Base-by-base conservation (phyloP, 2,888 invertebrate genomes). In the Apotomis capreana region DNA sequence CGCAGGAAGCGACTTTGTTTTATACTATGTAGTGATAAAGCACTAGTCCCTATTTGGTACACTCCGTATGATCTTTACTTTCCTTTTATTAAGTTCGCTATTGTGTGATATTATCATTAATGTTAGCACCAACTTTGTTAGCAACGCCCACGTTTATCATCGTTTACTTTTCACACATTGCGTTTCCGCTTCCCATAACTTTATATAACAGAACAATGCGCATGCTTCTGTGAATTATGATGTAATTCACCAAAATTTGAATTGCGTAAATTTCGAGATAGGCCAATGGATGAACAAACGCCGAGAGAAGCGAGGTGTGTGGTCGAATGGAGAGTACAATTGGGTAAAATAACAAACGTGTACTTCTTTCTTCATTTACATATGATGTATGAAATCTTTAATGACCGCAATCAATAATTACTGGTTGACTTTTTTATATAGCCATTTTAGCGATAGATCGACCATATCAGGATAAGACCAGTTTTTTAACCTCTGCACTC, bases 141-240 rank as follows among this genome's bases (percentile, higher is more conserved):
- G 55, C 65, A 57, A 55, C 57, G 13, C 65, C 65, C 55, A 65
- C 61, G 12, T 26, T 65, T 55, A 46, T 6, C 40, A 40, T 40
- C 40, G 37, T 59, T 59, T 64, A 44, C 44, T 46, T 44, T 36
- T 44, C 36, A 46, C 46, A 46, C 44, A 55, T 5, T 3, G 36
- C 64, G 63, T 26, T 57, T 65, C 65, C 65, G 55, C 5, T 65
- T 15, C 44, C 65, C 54, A 64, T 58, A 12, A 40, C 54, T 55
- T 64, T 55, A 55, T 64, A 37, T 64, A 64, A 55, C 64, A 8
- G 8, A 44, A 46, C 65, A 57, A 46, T 57, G 37, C 49, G 26
- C 26, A 26, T 63, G 65, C 46, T 57, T 44, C 54, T n/a, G 55
- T 65, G 26, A 46, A 65, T 64, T 64, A 54, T 57, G 65, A 65